Base-by-base conservation (phyloP, 2,113 vertebrate species). In the Nothocercus nigrocapillus region DNA sequence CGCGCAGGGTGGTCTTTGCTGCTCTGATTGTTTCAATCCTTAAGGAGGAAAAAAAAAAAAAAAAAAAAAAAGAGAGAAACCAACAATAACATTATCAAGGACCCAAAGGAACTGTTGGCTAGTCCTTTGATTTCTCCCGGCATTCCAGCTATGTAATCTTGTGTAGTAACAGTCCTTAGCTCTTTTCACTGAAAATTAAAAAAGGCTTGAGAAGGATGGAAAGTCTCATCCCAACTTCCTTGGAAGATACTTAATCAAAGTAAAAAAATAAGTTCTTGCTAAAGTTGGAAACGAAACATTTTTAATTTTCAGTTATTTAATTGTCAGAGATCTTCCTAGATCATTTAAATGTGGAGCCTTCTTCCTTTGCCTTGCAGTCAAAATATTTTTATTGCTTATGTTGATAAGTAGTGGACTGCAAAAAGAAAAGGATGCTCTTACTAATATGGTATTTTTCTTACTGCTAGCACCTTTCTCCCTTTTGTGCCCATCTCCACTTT, bases 21-120 rank as follows among this genome's bases (percentile, higher is more conserved):
- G 97, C 97, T 68, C 99, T 98, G 15, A 99, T 95, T 97, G 97
- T 98, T 63, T 99, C 98, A 89, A 97, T 97, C 94, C 99, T 99
- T 88, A 25, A 89, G 32, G 95, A 58, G 72, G 24, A 44, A 85
- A 47, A 85, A 30, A 13, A 56, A 27, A 84, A 21, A 62, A 66
- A 5, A 64, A 58, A 90, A 86, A 13, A 91, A 76, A 47, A 13
- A 20, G 19, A 47, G 45, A 47, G 45, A 47, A 47, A 47, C 45
- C 18, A 49, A 22, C 49, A 49, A 49, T 24, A 49, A 49, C 21
- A 6, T 62, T 76, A 70, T n/a, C 45, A 80, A 34, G 88, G 30
- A 64, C 21, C 5, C 8, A 74, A 67, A 56, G 36, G 54, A 85
- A 25, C 45, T 2, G 34, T 49, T 66, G 72, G 64, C 38, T 49